Base-by-base conservation (phyloP, 2,888 invertebrate genomes). In the Leucania comma region DNA sequence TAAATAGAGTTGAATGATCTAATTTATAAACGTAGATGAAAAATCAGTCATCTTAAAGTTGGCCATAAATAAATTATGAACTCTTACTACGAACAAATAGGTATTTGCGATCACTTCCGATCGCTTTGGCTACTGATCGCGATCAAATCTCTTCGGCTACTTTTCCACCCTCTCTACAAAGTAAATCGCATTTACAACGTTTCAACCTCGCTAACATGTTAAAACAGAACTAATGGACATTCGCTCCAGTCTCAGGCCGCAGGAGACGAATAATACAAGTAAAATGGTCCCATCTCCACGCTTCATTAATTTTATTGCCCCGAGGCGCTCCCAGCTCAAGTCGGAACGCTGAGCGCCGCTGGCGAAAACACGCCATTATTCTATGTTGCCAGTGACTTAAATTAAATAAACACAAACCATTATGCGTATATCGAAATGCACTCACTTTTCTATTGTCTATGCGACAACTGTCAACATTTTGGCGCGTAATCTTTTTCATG, bases 201-300 rank as follows among this genome's bases (percentile, higher is more conserved):
- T 95, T 96, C 96, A 95, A 95, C 95, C 93, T 95, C 94, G 94
- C 95, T 96, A 96, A 96, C 95, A 96, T 95, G 96, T 96, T 96
- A 95, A 96, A 96, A 96, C 95, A 95, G 96, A 96, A 96, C 96
- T 95, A 96, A 96, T 96, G 95, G 95, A 95, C 95, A 96, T 96
- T 96, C 95, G 95, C 93, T 96, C 90, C 95, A 95, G 95, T 95
- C 95, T 93, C 92, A 94, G 95, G 93, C 94, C 95, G 94, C 95
- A 95, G 91, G 95, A 95, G 95, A 95, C 93, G 95, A 95, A 95
- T 96, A 96, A 95, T 95, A 95, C 95, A 94, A 95, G 95, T 95
- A 96, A 96, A 96, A 96, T 95, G 95, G 95, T 95, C 95, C 95
- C 95, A 95, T 96, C 96, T 95, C 96, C 91, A 95, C 93, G 96